These are phyloP conservation scores for Drosophila silvestris DNA, from an alignment of 2,888 invertebrate species.

Conservation along the genomic window DNA sequence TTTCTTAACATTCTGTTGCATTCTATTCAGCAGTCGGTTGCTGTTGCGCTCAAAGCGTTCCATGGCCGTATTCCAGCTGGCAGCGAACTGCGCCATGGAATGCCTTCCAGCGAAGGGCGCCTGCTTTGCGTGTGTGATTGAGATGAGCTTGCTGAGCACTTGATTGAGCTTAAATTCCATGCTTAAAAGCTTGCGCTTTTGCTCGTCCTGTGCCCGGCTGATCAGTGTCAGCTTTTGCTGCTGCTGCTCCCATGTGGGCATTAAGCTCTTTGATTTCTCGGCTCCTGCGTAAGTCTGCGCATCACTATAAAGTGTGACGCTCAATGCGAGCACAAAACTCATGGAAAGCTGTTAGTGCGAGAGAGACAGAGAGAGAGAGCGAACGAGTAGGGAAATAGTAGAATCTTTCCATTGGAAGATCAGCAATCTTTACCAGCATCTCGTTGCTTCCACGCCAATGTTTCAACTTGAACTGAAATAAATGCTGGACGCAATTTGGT, in stretches of 20 bases:
- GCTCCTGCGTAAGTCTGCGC: slow-evolving; percentile 10
- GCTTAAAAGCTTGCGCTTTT: slow-evolving; percentile 79
- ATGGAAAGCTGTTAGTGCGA: slow-evolving; percentile 41
- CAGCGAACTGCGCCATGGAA: slow-evolving; percentile 5
- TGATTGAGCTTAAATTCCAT: slow-evolving; percentile 85
- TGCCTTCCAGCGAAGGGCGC: not conserved
- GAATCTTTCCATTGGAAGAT: not conserved
- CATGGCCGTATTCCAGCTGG: slow-evolving; percentile 4
- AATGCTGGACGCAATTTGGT: slow-evolving; percentile 6
- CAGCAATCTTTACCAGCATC: slow-evolving; percentile 45
- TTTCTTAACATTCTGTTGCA: slow-evolving; percentile 58
- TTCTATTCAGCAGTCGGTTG: slow-evolving; percentile 49
- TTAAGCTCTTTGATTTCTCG: not conserved
- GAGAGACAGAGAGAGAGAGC: not conserved
- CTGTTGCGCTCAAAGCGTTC: slow-evolving; percentile 5
- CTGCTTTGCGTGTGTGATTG: slow-evolving; percentile 74
- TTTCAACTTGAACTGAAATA: slow-evolving; percentile 29
- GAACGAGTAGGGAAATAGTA: not conserved
- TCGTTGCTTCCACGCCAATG: slow-evolving; percentile 9
- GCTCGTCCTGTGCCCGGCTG: slow-evolving; percentile 82
- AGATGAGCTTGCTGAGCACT: slow-evolving; percentile 84
- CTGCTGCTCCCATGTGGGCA: slow-evolving; percentile 81
- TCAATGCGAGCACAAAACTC: slow-evolving; percentile 49
- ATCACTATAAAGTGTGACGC: slow-evolving; percentile 29
- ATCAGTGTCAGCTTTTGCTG: slow-evolving; percentile 86